These are phyloP conservation scores for Agrochola litura DNA, from an alignment of 2,888 invertebrate genomes.

Conservation along the genomic window DNA sequence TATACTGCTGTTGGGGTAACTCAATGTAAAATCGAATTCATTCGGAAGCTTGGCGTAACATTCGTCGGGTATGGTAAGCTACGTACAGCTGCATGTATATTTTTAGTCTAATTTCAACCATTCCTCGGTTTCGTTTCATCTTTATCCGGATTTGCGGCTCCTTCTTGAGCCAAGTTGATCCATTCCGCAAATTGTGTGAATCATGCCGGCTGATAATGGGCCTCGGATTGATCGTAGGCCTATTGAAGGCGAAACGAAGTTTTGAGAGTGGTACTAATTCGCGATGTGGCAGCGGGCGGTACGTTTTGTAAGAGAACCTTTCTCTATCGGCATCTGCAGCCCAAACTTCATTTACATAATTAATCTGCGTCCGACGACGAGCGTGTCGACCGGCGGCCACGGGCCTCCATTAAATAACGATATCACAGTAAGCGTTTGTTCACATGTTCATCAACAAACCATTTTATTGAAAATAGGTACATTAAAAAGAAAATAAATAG, in stretches of 20 bases:
- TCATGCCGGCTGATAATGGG: constrained; percentile 74
- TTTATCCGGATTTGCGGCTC: constrained; percentile 66
- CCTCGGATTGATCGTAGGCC: constrained; percentile 72
- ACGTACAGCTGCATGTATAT: constrained; percentile 47
- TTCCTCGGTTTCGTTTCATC: constrained; percentile 61
- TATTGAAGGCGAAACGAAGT: constrained; percentile 71
- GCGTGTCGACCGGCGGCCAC: constrained; percentile 70
- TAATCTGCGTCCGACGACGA: constrained; percentile 78
- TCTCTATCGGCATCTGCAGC: constrained; percentile 79
- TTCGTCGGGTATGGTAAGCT: constrained; percentile 14
- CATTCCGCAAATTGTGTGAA: constrained; percentile 75
- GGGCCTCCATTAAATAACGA: constrained; percentile 76
- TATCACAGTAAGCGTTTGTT: constrained; percentile 49
- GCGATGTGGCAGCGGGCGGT: constrained; percentile 63
- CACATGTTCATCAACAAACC: constrained; percentile 33
- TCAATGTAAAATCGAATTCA: constrained; percentile 26
- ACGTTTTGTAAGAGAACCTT: constrained; percentile 77
- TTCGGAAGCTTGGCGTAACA: constrained; percentile 10
- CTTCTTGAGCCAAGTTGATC: constrained; percentile 70
- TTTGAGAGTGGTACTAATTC: constrained; percentile 69
- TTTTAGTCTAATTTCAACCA: constrained; percentile 57
- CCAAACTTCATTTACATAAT: constrained; percentile 83
- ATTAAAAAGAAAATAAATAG: not conserved
- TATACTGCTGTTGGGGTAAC: constrained; percentile 5
- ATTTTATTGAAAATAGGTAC: constrained; percentile 38